These are phyloP conservation scores for Tigriopus japonicus DNA, from an alignment of 1,140 invertebrate species.

Conservation along the genomic window DNA sequence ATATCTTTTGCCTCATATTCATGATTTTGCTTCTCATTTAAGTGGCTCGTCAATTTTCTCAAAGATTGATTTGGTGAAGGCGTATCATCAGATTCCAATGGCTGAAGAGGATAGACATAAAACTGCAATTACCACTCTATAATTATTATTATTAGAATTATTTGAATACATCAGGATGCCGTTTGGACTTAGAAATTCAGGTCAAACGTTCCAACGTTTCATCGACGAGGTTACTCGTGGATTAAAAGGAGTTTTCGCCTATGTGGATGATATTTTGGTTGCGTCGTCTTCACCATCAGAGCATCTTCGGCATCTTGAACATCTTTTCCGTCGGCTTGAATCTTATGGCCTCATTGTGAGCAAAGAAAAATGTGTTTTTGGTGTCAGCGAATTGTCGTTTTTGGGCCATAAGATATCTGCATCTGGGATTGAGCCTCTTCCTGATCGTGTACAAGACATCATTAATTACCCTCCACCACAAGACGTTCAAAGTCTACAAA, in stretches of 20 bases:
- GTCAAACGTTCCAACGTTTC: slow-evolving; percentile 27
- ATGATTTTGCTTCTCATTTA: slow-evolving; percentile 16
- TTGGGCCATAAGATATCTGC: slow-evolving; percentile 23
- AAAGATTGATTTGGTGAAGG: slow-evolving; percentile 17
- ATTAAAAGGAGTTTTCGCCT: slow-evolving; percentile 19
- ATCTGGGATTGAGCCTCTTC: slow-evolving; percentile 20
- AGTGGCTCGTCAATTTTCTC: slow-evolving; percentile 15
- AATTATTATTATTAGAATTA: no score
- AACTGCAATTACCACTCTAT: slow-evolving; percentile 23
- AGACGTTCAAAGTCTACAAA: slow-evolving; percentile 21
- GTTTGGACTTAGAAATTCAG: slow-evolving; percentile 28
- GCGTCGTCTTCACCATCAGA: slow-evolving; percentile 18
- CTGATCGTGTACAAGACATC: slow-evolving; percentile 24
- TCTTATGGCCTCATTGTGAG: background rate
- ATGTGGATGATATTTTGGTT: slow-evolving; percentile 35
- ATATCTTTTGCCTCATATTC: slow-evolving; percentile 24
- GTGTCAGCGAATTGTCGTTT: slow-evolving; percentile 13
- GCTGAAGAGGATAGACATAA: slow-evolving; percentile 16
- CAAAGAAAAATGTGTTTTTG: no score
- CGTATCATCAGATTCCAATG: slow-evolving; percentile 20
- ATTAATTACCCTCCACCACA: slow-evolving; percentile 21
- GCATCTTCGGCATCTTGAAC: slow-evolving; percentile 20
- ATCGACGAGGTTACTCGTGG: slow-evolving; percentile 21
- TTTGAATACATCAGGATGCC: slow-evolving; percentile 25
- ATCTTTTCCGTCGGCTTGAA: slow-evolving; percentile 20